phyloP scores from a whole-genome alignment of 2,113 vertebrate genomes.

The Herpetotheres cachinnans region DNA sequence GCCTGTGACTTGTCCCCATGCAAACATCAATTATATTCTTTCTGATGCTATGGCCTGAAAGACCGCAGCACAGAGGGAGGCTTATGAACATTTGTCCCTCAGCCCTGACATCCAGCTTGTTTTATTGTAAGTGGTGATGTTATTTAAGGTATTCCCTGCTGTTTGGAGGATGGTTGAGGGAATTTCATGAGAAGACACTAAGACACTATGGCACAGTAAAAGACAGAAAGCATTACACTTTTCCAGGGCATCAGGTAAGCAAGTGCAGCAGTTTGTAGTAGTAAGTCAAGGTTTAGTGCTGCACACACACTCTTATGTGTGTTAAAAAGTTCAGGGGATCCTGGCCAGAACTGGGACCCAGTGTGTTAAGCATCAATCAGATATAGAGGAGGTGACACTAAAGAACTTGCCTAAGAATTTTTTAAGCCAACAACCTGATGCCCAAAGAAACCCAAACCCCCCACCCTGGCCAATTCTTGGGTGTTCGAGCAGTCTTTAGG shows the following conservation, averaged over 20 bases:
- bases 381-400: background rate
- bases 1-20: background rate
- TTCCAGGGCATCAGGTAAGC: background rate
- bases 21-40: background rate
- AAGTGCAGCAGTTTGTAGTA: background rate
- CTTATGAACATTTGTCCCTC: background rate
- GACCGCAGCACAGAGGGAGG: background rate
- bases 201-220: background rate
- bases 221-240: background rate
- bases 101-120: background rate
- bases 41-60: background rate
- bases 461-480: background rate
- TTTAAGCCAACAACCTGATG: background rate
- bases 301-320: background rate
- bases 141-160: background rate
- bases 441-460: background rate
- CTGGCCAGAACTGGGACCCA: background rate
- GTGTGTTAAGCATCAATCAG: background rate
- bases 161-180: background rate
- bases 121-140: background rate
- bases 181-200: background rate
- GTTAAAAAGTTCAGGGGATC: background rate
- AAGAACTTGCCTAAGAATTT: background rate
- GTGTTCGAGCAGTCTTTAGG: background rate
- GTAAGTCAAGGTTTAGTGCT: background rate